Percentiles rank a stretch among this genome's conserved stretches.
phyloP scores from a whole-genome alignment of 2,113 vertebrate genomes.

The Furnarius figulus region DNA sequence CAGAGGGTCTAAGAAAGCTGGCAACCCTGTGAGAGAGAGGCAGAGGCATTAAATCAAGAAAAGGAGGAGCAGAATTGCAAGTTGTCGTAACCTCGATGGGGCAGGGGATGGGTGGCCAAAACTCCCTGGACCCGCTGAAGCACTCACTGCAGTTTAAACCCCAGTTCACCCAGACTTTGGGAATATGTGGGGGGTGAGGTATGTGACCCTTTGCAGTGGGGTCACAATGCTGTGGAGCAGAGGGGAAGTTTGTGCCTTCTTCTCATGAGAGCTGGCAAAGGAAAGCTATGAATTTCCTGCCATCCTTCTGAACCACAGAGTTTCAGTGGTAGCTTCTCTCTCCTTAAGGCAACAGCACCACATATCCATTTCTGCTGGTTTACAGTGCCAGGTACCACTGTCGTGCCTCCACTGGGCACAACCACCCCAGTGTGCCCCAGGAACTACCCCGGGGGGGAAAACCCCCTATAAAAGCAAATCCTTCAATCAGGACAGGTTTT shows the following conservation, averaged over 20 bases:
- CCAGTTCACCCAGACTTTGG: neutral
- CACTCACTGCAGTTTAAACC: neutral
- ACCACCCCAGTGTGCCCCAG: too few species aligned
- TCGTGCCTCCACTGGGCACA: neutral
- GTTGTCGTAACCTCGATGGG: neutral
- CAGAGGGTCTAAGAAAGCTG: neutral
- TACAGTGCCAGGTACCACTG: neutral
- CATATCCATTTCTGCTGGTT: neutral
- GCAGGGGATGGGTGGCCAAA: neutral
- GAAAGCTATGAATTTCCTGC: neutral
- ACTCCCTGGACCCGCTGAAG: neutral
- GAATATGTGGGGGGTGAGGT: neutral
- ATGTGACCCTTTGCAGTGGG: accelerated
- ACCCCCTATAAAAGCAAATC: neutral
- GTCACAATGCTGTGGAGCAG: neutral
- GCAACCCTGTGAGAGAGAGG: accelerated
- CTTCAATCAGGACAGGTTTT: neutral
- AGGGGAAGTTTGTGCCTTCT: neutral
- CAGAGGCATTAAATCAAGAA: neutral
- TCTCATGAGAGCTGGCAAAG: neutral
- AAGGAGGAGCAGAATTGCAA: neutral
- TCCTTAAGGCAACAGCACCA: neutral
- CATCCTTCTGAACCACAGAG: neutral
- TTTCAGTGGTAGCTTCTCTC: neutral
- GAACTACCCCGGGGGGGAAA: neutral